These are phyloP conservation scores for Mamestra brassicae DNA, from an alignment of 2,888 invertebrate species.

Conservation along the genomic window DNA sequence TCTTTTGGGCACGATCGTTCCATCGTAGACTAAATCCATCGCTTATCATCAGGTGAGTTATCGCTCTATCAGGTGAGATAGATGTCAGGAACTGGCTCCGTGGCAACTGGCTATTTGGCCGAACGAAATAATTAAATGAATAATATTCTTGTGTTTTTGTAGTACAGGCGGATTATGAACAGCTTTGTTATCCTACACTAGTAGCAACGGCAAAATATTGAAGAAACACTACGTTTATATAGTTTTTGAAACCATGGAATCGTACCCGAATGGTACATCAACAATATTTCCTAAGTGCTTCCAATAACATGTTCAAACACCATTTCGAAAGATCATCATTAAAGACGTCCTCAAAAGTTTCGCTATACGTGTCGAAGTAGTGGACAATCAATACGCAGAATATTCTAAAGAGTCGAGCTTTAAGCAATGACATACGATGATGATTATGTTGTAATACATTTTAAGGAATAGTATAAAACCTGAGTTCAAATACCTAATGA, in stretches of 20 bases:
- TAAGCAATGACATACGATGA: slow-evolving; percentile 69
- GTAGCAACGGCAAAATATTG: too few species aligned
- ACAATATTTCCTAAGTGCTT: slow-evolving; percentile 69
- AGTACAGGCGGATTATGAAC: too few species aligned
- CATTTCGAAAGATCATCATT: too few species aligned
- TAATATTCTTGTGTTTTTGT: too few species aligned
- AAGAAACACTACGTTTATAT: too few species aligned
- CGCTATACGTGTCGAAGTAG: slow-evolving; percentile 75
- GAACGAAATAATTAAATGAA: too few species aligned
- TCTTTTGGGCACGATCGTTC: neutral
- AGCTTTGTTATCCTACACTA: slow-evolving; percentile 26
- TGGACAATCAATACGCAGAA: slow-evolving; percentile 78
- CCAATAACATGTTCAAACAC: slow-evolving; percentile 54
- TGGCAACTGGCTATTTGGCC: too few species aligned
- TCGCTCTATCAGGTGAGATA: too few species aligned
- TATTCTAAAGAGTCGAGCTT: slow-evolving; percentile 78
- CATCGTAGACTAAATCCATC: neutral
- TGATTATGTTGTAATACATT: slow-evolving; percentile 79
- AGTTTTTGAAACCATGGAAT: too few species aligned
- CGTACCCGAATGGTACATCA: neutral
- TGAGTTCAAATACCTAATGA: slow-evolving; percentile 74
- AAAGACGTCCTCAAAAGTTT: slow-evolving; percentile 74
- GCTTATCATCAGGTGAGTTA: too few species aligned
- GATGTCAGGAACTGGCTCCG: too few species aligned
- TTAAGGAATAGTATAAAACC: slow-evolving; percentile 83